Evolutionary conservation across 2,797 vertebrate species (phyloP).

Genomic region (Pelodytes ibericus): DNA sequence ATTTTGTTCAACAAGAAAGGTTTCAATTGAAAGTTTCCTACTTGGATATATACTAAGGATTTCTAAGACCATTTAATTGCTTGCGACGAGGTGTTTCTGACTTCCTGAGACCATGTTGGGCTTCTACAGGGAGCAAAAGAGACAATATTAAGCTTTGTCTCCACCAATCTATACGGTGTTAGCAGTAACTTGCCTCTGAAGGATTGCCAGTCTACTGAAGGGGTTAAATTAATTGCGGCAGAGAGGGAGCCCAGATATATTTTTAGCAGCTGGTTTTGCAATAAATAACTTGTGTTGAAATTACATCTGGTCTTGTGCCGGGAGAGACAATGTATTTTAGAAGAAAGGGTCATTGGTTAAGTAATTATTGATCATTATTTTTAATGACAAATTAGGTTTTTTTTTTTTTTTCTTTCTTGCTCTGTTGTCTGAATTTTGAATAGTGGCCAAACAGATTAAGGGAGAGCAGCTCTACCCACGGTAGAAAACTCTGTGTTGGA

Average conservation of each 20-base stretch:
- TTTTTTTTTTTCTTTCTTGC: not conserved
- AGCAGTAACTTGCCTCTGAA: not conserved
- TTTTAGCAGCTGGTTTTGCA: conserved; percentile 27
- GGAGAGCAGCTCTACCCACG: not conserved
- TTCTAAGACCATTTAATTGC: not conserved
- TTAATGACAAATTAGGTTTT: conserved; percentile 44
- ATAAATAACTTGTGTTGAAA: conserved; percentile 12
- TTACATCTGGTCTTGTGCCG: not conserved
- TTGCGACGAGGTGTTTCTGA: not conserved
- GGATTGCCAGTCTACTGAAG: not conserved
- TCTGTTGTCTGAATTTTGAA: conserved; percentile 3
- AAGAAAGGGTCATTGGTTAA: conserved; percentile 32
- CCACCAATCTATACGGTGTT: too few species aligned
- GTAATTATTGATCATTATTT: conserved; percentile 40
- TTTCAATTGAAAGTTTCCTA: not conserved
- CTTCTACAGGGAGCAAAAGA: not conserved
- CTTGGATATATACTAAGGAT: not conserved
- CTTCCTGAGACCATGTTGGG: not conserved
- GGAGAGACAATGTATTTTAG: conserved; percentile 12
- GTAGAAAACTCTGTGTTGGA: not conserved
- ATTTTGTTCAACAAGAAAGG: not conserved
- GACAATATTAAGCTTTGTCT: not conserved
- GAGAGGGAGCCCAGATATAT: not conserved
- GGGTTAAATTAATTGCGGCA: conserved; percentile 8
- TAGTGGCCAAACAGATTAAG: conserved; percentile 9